Evolutionary conservation across 2,888 invertebrate genomes (phyloP).

Genomic region (Muscina levida): DNA sequence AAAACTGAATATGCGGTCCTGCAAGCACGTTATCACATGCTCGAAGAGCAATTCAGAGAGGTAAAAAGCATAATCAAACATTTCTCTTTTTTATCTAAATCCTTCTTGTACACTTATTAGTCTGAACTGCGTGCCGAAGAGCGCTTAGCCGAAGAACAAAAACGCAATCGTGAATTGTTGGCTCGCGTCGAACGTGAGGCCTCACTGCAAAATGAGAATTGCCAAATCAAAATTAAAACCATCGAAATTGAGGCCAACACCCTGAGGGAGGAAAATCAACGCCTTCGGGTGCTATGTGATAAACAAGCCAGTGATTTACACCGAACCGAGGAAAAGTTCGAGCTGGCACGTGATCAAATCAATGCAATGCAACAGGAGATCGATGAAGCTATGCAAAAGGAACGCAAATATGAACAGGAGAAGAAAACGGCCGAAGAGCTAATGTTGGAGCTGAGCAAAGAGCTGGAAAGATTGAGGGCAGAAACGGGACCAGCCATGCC

Average conservation of each 20-base stretch:
- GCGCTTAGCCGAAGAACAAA: conserved; percentile 89
- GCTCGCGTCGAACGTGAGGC: conserved; percentile 92
- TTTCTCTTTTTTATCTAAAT: conserved; percentile 8
- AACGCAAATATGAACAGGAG: conserved; percentile 81
- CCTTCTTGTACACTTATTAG: conserved; percentile 78
- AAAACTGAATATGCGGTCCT: conserved; percentile 96
- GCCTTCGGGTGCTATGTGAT: conserved; percentile 83
- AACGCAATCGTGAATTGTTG: conserved; percentile 90
- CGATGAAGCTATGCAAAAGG: conserved; percentile 81
- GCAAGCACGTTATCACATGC: conserved; percentile 93
- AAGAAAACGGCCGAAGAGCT: conserved; percentile 82
- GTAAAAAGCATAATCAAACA: conserved; percentile 72
- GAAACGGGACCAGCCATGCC: conserved; percentile 84
- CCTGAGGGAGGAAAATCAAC: conserved; percentile 84
- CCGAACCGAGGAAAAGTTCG: conserved; percentile 81
- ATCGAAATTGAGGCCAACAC: conserved; percentile 85
- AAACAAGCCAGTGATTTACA: conserved; percentile 83
- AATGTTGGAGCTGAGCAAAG: conserved; percentile 84
- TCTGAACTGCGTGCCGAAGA: conserved; percentile 88
- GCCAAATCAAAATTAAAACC: conserved; percentile 85
- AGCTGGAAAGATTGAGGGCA: conserved; percentile 84
- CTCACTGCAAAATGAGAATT: conserved; percentile 88
- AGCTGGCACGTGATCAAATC: conserved; percentile 82
- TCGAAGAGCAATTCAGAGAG: conserved; percentile 90
- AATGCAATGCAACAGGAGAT: conserved; percentile 81